phyloP scores from a whole-genome alignment of 2,888 invertebrate genomes.

The Lottia scabra region DNA sequence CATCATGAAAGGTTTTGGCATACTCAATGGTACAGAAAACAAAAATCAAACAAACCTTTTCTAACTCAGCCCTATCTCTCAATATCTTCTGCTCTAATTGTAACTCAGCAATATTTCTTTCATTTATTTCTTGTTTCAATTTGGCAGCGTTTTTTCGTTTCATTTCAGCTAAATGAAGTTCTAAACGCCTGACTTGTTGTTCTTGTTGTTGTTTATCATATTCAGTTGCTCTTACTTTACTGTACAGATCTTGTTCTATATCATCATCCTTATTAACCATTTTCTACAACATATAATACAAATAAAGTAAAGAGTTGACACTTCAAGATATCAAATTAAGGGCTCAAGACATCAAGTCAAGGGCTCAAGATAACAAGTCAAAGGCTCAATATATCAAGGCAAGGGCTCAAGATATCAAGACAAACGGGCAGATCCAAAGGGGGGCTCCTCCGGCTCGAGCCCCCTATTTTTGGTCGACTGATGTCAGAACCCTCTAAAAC shows the following conservation, averaged over 20 bases:
- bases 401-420: too few relatives aligned
- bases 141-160: constrained; percentile 55
- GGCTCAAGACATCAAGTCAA: too few relatives aligned
- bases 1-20: too few relatives aligned
- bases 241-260: constrained; percentile 58
- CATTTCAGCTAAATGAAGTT: constrained; percentile 52
- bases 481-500: too few relatives aligned
- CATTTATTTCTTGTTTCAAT: constrained; percentile 54
- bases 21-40: too few relatives aligned
- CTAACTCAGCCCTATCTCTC: constrained; percentile 61
- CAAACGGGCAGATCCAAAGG: too few relatives aligned
- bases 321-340: too few relatives aligned
- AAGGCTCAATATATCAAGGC: too few relatives aligned
- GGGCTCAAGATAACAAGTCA: too few relatives aligned
- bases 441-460: too few relatives aligned
- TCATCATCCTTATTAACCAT: constrained; percentile 65
- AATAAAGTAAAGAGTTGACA: too few relatives aligned
- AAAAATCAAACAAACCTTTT: constrained; percentile 52
- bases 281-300: constrained; percentile 59
- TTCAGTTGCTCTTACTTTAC: constrained; percentile 61
- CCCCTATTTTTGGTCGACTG: too few relatives aligned
- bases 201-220: constrained; percentile 65
- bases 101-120: constrained; percentile 47
- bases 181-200: constrained; percentile 55
- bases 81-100: constrained; percentile 59